phyloP scores from a whole-genome alignment of 2,888 invertebrate species.

The Nemotelus nigrinus region DNA sequence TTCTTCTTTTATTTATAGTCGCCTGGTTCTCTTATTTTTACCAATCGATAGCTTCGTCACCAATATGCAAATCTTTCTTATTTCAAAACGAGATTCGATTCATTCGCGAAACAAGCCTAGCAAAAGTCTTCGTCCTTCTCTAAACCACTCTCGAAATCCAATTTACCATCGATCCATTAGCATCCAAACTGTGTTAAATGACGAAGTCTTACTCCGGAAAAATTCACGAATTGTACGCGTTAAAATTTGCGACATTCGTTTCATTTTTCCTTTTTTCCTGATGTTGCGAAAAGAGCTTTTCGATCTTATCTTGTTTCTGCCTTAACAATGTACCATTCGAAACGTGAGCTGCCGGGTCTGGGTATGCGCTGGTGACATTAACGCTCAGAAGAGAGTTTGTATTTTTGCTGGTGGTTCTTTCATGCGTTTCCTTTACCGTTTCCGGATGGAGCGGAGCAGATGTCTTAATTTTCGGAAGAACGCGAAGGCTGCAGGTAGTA shows the following conservation, averaged over 20 bases:
- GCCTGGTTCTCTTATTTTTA: no score
- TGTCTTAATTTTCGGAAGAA: not conserved
- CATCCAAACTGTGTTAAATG: not conserved
- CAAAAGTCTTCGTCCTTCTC: not conserved
- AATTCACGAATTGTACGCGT: not conserved
- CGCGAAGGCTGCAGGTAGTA: not conserved
- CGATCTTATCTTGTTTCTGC: not conserved
- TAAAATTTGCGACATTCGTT: not conserved
- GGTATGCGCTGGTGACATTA: no score
- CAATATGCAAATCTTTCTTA: not conserved
- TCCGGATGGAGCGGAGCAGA: not conserved
- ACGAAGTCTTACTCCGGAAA: not conserved
- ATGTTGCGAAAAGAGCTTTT: not conserved
- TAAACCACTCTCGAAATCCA: not conserved
- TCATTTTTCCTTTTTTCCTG: not conserved
- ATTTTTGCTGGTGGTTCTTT: no score
- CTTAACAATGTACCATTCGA: not conserved
- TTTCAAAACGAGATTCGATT: not conserved
- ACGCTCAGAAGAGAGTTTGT: no score
- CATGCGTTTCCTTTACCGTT: no score
- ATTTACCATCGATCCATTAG: not conserved
- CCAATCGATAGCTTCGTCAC: not conserved
- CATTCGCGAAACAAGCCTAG: not conserved
- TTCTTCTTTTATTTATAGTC: no score
- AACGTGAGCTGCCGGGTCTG: not conserved